A percentile compares a stretch with the other conserved stretches of the same genome.
phyloP scores from a whole-genome alignment of 1,140 invertebrate species.

The Dendrolimus kikuchii region DNA sequence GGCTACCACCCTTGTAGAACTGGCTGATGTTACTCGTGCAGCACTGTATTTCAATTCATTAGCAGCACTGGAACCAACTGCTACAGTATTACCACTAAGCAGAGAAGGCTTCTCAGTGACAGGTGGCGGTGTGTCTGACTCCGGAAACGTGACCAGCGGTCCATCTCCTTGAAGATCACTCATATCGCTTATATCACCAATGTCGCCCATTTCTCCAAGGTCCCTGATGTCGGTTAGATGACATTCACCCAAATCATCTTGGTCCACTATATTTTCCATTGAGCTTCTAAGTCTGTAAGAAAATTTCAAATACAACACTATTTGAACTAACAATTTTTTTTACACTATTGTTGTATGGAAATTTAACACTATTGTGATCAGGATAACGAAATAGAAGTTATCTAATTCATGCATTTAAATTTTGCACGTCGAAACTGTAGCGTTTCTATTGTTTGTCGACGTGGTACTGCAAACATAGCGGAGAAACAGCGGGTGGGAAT shows the following conservation, averaged over 20 bases:
- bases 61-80: conserved; percentile 50
- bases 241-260: conserved; percentile 56
- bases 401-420: conserved; percentile 8
- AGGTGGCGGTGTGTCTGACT: conserved; percentile 79
- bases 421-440: conserved; percentile 30
- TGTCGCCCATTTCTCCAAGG: conserved; percentile 62
- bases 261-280: conserved; percentile 77
- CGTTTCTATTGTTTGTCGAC: conserved; percentile 63
- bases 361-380: neutral
- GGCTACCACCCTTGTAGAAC: conserved; percentile 85
- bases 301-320: conserved; percentile 6
- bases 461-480: conserved; percentile 56
- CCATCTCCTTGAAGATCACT: conserved; percentile 63
- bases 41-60: conserved; percentile 76
- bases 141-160: conserved; percentile 84
- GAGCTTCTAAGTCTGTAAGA: conserved; percentile 74
- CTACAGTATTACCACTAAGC: conserved; percentile 42
- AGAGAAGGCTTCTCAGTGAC: conserved; percentile 65
- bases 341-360: neutral
- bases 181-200: conserved; percentile 62
- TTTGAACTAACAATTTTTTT: neutral
- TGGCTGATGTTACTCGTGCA: conserved; percentile 87
- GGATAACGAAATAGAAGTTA: neutral
- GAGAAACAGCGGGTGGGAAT: conserved; percentile 53
- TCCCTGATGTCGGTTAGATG: conserved; percentile 70